Base-by-base conservation (phyloP, 1,140 invertebrate species). In the Idris sp. region DNA sequence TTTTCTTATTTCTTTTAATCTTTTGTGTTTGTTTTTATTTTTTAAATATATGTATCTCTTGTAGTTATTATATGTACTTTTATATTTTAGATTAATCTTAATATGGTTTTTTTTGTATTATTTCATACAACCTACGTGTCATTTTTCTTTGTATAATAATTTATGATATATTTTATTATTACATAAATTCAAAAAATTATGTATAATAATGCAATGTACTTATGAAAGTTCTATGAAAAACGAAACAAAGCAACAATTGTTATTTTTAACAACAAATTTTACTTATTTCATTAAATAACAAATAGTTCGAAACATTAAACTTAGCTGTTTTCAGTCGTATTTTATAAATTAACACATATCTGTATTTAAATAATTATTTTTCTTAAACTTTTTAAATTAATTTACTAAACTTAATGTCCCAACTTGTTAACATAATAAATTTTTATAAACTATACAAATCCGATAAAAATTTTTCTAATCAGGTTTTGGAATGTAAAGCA, bases 11-110 rank as follows among this genome's bases (percentile, higher is more conserved):
- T 14, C 11, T 35, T 35, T 35, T 14, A 35, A 43, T 43, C 5
- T 76, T 53, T 26, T 51, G 78, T 79, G 71, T 71, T 77, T 83
- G 26, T 79, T 71, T 83, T 83, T n/a, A n/a, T n/a, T n/a, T n/a
- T n/a, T n/a, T n/a, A 82, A 79, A 82, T 72, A 68, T 83, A 84
- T 82, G 80, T 81, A 80, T 82, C 69, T 81, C 65, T 83, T 74
- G 65, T 73, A 78, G 59, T 82, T n/a, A 72, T 79, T 79, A 76
- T 74, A 67, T 54, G 40, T 76, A 78, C 35, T 73, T 75, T 79
- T 74, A 83, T 82, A 81, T 77, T 71, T 78, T 84, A 76, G 69
- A 79, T 78, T 79, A 80, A 74, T 78, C 51, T 79, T 81, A n/a
- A 81, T 76, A 75, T 79, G 73, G 53, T n/a, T n/a, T n/a, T 71